Evolutionary conservation across 2,888 invertebrate species (phyloP).

Genomic region (Spodoptera littoralis): DNA sequence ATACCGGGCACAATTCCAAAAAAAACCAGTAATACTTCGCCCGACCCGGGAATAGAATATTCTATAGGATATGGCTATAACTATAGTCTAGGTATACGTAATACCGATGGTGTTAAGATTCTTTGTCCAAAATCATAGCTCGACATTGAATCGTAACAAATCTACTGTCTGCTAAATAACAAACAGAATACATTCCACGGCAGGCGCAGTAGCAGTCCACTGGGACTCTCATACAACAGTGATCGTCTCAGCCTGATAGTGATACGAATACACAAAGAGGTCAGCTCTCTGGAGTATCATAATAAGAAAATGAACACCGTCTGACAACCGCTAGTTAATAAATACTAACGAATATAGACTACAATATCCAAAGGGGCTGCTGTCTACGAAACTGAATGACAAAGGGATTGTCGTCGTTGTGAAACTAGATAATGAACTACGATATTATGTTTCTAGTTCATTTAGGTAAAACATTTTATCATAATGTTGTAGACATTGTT

Average conservation of each 20-base stretch:
- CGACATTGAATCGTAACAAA: background rate
- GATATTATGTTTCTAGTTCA: no score
- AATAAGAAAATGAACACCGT: constrained; percentile 16
- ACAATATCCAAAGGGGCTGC: background rate
- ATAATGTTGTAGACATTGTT: no score
- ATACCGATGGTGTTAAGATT: no score
- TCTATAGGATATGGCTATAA: no score
- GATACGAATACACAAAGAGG: constrained; percentile 25
- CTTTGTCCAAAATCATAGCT: no score
- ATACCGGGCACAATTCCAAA: no score
- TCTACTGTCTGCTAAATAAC: background rate
- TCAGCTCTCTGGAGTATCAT: constrained; percentile 15
- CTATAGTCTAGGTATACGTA: no score
- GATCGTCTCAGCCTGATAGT: constrained; percentile 13
- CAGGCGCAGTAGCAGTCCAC: background rate
- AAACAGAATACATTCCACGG: background rate
- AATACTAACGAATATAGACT: constrained; percentile 1
- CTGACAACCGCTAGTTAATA: constrained; percentile 1
- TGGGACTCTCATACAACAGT: constrained; percentile 9
- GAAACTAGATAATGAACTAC: no score
- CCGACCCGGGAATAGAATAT: no score
- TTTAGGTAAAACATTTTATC: no score
- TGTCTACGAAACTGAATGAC: background rate
- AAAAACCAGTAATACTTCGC: no score
- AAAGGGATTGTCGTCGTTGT: constrained; percentile 9